Conservation (phyloP, 2,888 invertebrate species). For the Camptogramma bilineatum region DNA sequence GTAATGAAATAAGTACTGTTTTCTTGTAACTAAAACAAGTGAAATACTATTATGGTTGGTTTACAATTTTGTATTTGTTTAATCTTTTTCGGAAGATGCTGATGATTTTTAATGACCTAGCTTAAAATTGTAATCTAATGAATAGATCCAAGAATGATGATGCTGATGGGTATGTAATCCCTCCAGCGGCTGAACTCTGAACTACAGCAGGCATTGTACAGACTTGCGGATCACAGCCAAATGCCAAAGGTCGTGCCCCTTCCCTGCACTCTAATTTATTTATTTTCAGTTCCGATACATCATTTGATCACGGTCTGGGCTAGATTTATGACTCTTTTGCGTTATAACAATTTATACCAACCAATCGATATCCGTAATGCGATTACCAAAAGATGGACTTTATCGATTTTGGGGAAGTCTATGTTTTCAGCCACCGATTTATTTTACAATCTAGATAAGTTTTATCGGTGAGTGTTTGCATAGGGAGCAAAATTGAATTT, state of each 20-base stretch:
- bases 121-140: no score
- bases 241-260: constrained; percentile 63
- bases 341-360: constrained; percentile 30
- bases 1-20: no score
- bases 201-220: constrained; percentile 44
- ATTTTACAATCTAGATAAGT: constrained; percentile 35
- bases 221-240: constrained; percentile 51
- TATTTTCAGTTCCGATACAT: constrained; percentile 46
- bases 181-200: background rate
- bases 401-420: constrained; percentile 16
- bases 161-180: background rate
- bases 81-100: no score
- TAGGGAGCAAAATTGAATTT: constrained; percentile 31
- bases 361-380: constrained; percentile 26
- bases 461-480: constrained; percentile 25
- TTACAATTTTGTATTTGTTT: no score
- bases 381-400: constrained; percentile 30
- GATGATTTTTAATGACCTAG: no score
- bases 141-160: background rate
- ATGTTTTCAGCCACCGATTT: constrained; percentile 20
- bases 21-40: no score
- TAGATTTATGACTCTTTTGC: constrained; percentile 40
- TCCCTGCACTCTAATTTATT: constrained; percentile 52
- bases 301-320: constrained; percentile 48
- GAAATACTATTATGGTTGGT: no score